These are phyloP conservation scores for Drosophila aff. DNA, from an alignment of 1,140 invertebrate genomes.

Conservation along the genomic window DNA sequence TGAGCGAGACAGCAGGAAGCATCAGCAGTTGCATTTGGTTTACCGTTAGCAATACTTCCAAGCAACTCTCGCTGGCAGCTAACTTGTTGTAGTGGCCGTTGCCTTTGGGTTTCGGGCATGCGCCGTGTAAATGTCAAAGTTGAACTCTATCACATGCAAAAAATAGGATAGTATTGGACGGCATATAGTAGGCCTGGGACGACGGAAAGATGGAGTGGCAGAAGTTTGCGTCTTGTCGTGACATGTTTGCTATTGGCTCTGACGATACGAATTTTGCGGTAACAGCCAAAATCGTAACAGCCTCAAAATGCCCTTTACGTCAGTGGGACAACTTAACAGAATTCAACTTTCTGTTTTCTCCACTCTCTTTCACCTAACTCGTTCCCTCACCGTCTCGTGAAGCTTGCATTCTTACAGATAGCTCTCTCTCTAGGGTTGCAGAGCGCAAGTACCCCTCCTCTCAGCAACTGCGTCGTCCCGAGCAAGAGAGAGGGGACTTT, in stretches of 20 bases:
- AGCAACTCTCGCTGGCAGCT: not conserved
- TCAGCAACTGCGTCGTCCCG: slow-evolving; percentile 24
- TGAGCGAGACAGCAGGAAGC: slow-evolving; percentile 11
- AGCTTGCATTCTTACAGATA: slow-evolving; percentile 5
- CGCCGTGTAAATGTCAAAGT: slow-evolving; percentile 68
- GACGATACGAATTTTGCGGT: slow-evolving; percentile 18
- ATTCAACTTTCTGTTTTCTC: not conserved
- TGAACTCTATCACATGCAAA: slow-evolving; percentile 54
- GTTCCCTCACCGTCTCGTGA: not conserved
- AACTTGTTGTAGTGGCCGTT: slow-evolving; percentile 2
- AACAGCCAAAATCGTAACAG: slow-evolving; percentile 9
- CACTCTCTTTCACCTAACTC: not conserved
- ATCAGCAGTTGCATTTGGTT: slow-evolving; percentile 3
- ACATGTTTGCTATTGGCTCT: slow-evolving; percentile 44
- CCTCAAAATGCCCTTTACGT: slow-evolving; percentile 16
- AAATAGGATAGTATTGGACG: not conserved
- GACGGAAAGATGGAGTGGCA: slow-evolving; percentile 5
- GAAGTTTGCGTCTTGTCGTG: slow-evolving; percentile 25
- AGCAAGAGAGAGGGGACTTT: slow-evolving; percentile 37
- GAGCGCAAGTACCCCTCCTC: slow-evolving; percentile 30
- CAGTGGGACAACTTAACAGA: slow-evolving; percentile 13
- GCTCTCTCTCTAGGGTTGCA: not conserved
- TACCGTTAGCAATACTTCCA: slow-evolving; percentile 5
- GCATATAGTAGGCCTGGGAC: not conserved
- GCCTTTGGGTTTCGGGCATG: slow-evolving; percentile 14